Conservation (phyloP, 92 coral and sea anemone genomes). For the Chrysogorgia sp. region DNA sequence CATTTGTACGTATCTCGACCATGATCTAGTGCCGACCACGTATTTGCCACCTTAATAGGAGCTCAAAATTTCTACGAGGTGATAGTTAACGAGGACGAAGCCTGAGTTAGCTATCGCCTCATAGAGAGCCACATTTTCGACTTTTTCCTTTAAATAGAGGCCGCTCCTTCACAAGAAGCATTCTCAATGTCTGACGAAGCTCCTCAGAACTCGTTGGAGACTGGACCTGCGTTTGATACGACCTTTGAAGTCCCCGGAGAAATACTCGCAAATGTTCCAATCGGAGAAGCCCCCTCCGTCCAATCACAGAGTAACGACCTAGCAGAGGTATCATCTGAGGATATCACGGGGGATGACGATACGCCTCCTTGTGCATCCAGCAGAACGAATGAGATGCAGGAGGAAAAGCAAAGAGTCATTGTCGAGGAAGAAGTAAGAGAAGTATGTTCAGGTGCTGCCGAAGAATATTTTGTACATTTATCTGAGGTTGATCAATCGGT, state of each 20-base stretch:
- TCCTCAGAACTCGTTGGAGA: not conserved
- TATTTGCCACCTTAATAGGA: too few relatives aligned
- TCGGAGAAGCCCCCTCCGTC: not conserved
- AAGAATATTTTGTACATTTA: not conserved
- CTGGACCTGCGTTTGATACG: not conserved
- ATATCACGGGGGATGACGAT: not conserved
- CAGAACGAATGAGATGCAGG: too few relatives aligned
- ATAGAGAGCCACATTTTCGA: too few relatives aligned
- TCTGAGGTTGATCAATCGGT: too few relatives aligned
- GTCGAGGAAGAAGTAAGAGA: not conserved
- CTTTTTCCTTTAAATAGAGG: too few relatives aligned
- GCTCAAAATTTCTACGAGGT: too few relatives aligned
- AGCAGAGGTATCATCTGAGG: not conserved
- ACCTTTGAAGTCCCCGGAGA: not conserved
- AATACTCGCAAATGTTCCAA: not conserved
- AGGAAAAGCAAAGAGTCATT: not conserved
- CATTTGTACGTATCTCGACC: too few relatives aligned
- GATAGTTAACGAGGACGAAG: too few relatives aligned
- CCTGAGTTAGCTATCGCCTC: too few relatives aligned
- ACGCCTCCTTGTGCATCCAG: not conserved
- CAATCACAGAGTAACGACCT: not conserved
- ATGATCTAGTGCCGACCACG: too few relatives aligned
- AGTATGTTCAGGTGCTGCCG: not conserved
- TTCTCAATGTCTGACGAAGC: not conserved
- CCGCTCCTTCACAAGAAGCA: too few relatives aligned